These are phyloP conservation scores for Papilio machaon DNA, from an alignment of 1,140 invertebrate genomes.

Conservation along the genomic window DNA sequence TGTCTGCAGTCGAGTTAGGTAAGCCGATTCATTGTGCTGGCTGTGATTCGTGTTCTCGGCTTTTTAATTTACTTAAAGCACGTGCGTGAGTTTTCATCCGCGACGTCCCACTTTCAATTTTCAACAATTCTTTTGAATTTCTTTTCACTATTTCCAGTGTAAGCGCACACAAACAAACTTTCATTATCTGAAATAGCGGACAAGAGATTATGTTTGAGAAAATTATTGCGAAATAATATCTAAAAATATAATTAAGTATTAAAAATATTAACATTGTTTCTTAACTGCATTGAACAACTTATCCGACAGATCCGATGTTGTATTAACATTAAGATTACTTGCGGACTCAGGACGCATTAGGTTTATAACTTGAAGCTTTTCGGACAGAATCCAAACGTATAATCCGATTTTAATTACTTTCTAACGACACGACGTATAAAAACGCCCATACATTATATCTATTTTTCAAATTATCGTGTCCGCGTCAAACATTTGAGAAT, in stretches of 20 bases:
- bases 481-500: no score
- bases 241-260: not conserved
- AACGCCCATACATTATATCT: no score
- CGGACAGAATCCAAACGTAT: no score
- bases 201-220: not conserved
- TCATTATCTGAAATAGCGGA: not conserved
- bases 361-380: no score
- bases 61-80: not conserved
- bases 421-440: no score
- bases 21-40: not conserved
- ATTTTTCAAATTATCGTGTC: no score
- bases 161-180: slow-evolving; percentile 1
- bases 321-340: no score
- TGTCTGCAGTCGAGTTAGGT: not conserved
- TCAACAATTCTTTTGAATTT: slow-evolving; percentile 23
- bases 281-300: no score
- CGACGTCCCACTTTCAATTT: slow-evolving; percentile 17
- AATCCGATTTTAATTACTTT: no score
- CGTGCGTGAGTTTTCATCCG: not conserved
- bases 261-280: no score
- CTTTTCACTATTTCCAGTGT: slow-evolving; percentile 5
- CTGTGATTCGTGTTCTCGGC: not conserved
- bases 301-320: no score
- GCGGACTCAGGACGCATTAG: no score
- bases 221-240: not conserved